Evolutionary conservation across 2,888 invertebrate species (phyloP).

Genomic region (Drosophila tripunctata): DNA sequence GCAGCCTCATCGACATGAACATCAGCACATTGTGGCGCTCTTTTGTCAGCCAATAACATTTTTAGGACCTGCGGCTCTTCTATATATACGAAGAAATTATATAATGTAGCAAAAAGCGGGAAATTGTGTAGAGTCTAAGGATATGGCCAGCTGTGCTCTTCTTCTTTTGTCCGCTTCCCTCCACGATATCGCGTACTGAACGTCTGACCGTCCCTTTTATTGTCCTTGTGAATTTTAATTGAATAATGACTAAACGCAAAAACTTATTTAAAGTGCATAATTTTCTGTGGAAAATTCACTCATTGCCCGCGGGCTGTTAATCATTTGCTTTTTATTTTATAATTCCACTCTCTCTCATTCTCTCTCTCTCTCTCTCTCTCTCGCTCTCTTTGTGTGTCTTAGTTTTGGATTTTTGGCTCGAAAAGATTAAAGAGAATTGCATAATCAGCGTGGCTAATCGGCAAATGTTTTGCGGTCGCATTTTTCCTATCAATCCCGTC

Average conservation of each 20-base stretch:
- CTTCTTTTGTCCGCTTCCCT: no score
- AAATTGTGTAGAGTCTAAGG: conserved; percentile 17
- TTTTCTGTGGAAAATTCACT: conserved; percentile 42
- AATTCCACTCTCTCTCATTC: neutral
- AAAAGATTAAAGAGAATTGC: conserved; percentile 66
- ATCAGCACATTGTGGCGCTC: conserved; percentile 32
- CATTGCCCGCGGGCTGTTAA: conserved; percentile 44
- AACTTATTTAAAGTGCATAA: conserved; percentile 67
- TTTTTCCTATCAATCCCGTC: neutral
- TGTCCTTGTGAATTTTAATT: conserved; percentile 56
- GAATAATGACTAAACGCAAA: conserved; percentile 64
- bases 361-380: neutral
- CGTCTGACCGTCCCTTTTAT: neutral
- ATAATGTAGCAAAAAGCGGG: conserved; percentile 36
- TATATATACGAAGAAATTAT: conserved; percentile 33
- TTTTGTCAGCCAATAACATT: conserved; percentile 59
- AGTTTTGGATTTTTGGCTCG: conserved; percentile 16
- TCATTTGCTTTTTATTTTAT: conserved; percentile 36
- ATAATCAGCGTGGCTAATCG: conserved; percentile 69
- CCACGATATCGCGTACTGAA: neutral
- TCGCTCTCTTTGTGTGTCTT: neutral
- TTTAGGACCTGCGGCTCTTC: conserved; percentile 36
- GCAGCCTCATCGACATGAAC: conserved; percentile 24
- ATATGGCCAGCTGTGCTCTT: neutral
- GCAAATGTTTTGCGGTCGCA: conserved; percentile 63